Evolutionary conservation across 2,113 vertebrate genomes (phyloP).

Genomic region (Notarius quadriscutis): DNA sequence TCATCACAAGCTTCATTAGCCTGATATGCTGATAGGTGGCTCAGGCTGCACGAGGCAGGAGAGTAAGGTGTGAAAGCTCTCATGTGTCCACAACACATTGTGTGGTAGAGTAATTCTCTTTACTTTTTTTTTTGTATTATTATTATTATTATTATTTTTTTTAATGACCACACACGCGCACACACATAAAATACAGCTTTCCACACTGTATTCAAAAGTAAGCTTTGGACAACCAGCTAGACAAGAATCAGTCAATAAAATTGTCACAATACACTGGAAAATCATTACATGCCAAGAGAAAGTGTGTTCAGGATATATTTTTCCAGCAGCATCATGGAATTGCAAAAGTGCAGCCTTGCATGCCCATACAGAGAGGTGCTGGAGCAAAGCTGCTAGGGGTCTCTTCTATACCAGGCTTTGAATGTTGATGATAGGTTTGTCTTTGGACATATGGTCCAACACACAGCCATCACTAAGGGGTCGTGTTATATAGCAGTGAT

Average conservation of each 20-base stretch:
- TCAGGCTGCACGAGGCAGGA: conserved; percentile 65
- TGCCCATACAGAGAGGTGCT: conserved; percentile 72
- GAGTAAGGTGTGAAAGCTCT: conserved; percentile 71
- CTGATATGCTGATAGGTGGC: conserved; percentile 67
- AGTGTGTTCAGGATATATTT: conserved; percentile 72
- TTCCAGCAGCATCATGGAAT: conserved; percentile 78
- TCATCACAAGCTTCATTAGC: conserved; percentile 74
- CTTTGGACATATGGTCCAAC: conserved; percentile 67
- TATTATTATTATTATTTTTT: not conserved
- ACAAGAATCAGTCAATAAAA: conserved; percentile 74
- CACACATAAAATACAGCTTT: conserved; percentile 73
- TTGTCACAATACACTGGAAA: conserved; percentile 77
- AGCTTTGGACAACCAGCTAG: conserved; percentile 81
- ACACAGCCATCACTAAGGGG: conserved; percentile 56
- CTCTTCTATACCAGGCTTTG: conserved; percentile 65
- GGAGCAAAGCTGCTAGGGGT: conserved; percentile 68
- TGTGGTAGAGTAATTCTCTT: conserved; percentile 74
- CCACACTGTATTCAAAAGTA: conserved; percentile 72
- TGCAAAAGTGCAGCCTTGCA: conserved; percentile 77
- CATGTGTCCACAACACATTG: conserved; percentile 72
- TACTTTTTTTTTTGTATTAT: conserved; percentile 57
- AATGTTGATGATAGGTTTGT: conserved; percentile 66
- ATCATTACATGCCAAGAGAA: conserved; percentile 74
- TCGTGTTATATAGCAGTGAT: conserved; percentile 35
- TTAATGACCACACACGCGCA: conserved; percentile 57